Conservation (phyloP, 2,113 vertebrate species). For the Chaenogobius annularis region DNA sequence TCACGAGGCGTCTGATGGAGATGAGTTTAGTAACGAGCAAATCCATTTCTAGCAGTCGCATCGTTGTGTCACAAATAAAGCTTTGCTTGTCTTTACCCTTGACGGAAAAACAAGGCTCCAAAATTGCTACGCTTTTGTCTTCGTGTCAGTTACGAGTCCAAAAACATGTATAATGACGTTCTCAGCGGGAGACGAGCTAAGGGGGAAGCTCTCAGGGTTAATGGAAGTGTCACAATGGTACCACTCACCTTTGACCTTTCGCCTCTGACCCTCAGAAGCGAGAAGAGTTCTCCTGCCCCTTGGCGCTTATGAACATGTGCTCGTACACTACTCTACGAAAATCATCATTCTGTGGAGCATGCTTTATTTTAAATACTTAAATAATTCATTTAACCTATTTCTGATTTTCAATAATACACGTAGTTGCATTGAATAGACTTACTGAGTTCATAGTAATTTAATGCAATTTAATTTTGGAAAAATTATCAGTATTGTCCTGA, state of each 20-base stretch:
- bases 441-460: too few species aligned
- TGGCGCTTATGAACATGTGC: background rate
- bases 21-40: too few species aligned
- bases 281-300: background rate
- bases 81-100: too few species aligned
- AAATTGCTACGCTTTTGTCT: background rate
- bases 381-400: too few species aligned
- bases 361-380: background rate
- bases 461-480: too few species aligned
- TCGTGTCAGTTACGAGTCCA: background rate
- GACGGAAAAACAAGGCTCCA: background rate
- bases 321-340: background rate
- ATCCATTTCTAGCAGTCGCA: too few species aligned
- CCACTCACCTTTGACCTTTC: slow-evolving; percentile 47
- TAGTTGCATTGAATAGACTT: too few species aligned
- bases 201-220: slow-evolving; percentile 37
- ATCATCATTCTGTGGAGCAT: background rate
- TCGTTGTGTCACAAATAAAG: too few species aligned
- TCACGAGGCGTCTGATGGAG: too few species aligned
- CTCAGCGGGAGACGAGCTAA: slow-evolving; percentile 49
- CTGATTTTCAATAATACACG: too few species aligned
- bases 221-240: slow-evolving; percentile 33
- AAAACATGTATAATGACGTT: background rate
- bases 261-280: background rate
- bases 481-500: too few species aligned